Evolutionary conservation across 2,888 invertebrate species (phyloP).

Genomic region (Nemotelus nigrinus): DNA sequence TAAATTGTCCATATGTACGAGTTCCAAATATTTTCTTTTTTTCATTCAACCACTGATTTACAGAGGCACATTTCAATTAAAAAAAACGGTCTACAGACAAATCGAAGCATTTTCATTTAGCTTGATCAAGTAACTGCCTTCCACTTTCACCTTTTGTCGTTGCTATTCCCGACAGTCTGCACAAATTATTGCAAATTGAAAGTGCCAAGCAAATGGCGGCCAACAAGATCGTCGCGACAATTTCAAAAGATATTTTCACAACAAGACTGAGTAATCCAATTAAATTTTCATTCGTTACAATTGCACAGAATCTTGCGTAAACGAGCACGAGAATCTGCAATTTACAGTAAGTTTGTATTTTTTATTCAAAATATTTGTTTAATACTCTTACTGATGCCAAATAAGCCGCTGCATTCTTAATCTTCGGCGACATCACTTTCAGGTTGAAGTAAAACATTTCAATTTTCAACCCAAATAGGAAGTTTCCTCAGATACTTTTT

Average conservation of each 20-base stretch:
- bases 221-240: slow-evolving; percentile 1
- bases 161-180: neutral
- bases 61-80: too few species aligned
- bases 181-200: slow-evolving; percentile 6
- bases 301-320: neutral
- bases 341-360: neutral
- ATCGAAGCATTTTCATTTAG: neutral
- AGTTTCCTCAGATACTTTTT: too few species aligned
- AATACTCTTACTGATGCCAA: neutral
- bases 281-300: slow-evolving; percentile 4
- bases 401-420: neutral
- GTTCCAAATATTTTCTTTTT: too few species aligned
- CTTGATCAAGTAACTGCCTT: neutral
- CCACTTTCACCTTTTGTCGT: neutral
- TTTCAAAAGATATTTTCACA: neutral
- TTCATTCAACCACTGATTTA: too few species aligned
- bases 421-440: neutral
- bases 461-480: too few species aligned
- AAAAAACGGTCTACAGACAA: too few species aligned
- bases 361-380: neutral
- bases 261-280: neutral
- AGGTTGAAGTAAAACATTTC: neutral
- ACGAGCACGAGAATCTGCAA: neutral
- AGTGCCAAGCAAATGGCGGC: slow-evolving; percentile 10
- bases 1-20: too few species aligned